Percentiles rank a stretch among this genome's conserved stretches.
phyloP scores from a whole-genome alignment of 2,888 invertebrate species.

The Antitype chi region DNA sequence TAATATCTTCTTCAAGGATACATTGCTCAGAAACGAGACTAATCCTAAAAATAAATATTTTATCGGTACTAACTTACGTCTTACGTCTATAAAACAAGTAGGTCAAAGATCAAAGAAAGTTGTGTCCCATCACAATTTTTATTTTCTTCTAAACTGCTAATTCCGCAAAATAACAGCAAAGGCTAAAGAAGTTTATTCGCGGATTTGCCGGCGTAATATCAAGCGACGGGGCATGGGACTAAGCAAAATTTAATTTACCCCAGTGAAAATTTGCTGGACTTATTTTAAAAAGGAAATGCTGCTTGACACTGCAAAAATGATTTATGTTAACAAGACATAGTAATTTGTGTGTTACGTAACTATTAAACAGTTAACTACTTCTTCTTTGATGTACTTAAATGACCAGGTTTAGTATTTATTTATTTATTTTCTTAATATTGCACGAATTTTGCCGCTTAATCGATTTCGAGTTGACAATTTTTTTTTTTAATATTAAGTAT shows the following conservation, averaged over 20 bases:
- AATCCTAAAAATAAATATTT: constrained; percentile 39
- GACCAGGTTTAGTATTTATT: not conserved
- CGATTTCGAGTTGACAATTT: no score
- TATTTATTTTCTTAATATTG: not conserved
- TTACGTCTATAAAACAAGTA: constrained; percentile 39
- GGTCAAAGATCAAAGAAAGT: constrained; percentile 59
- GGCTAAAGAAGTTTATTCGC: constrained; percentile 66
- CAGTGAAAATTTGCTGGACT: constrained; percentile 63
- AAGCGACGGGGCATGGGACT: constrained; percentile 65
- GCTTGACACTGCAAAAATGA: constrained; percentile 59
- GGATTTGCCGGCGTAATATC: constrained; percentile 62
- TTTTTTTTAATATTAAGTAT: no score
- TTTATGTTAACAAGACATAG: constrained; percentile 48
- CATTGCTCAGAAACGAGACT: constrained; percentile 30
- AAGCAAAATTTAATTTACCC: constrained; percentile 70
- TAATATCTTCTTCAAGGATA: constrained; percentile 17
- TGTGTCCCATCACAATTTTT: constrained; percentile 43
- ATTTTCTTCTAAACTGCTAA: constrained; percentile 56
- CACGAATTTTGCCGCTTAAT: not conserved
- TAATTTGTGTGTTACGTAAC: constrained; percentile 24
- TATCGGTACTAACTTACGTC: constrained; percentile 24
- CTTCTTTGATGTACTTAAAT: not conserved
- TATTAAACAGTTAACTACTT: constrained; percentile 11
- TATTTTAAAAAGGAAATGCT: constrained; percentile 59
- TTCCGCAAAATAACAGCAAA: constrained; percentile 61